Conservation (phyloP, 2,888 invertebrate genomes). For the Iselma pallidipennis region DNA sequence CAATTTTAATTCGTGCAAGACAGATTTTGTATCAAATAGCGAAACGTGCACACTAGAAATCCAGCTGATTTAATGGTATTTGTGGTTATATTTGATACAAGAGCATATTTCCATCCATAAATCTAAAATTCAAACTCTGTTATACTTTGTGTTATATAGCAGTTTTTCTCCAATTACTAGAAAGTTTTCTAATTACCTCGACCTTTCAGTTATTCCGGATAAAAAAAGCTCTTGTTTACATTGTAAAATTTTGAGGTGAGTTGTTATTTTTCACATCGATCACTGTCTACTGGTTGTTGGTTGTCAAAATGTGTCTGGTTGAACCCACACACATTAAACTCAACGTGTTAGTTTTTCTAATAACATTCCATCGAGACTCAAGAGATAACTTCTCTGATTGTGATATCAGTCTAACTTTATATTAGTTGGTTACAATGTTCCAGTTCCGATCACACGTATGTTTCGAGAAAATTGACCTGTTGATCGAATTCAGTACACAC, state of each 20-base stretch:
- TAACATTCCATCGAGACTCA: neutral
- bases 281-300: neutral
- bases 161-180: neutral
- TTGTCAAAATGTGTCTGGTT: neutral
- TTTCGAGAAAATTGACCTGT: conserved; percentile 5
- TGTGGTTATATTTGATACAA: neutral
- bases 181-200: neutral
- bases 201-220: no score
- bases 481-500: conserved; percentile 1
- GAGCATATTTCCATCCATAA: no score
- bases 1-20: neutral
- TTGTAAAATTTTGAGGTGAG: no score
- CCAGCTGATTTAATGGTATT: no score
- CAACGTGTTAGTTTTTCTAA: conserved; percentile 1
- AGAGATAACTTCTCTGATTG: neutral
- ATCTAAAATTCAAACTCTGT: neutral
- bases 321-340: neutral
- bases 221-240: no score
- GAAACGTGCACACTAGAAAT: no score
- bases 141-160: no score
- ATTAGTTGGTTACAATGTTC: conserved; percentile 1
- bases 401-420: conserved; percentile 8
- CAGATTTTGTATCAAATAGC: no score
- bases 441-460: conserved; percentile 6
- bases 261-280: no score